phyloP scores from a whole-genome alignment of 2,888 invertebrate genomes.

The Diaprepes abbreviatus region DNA sequence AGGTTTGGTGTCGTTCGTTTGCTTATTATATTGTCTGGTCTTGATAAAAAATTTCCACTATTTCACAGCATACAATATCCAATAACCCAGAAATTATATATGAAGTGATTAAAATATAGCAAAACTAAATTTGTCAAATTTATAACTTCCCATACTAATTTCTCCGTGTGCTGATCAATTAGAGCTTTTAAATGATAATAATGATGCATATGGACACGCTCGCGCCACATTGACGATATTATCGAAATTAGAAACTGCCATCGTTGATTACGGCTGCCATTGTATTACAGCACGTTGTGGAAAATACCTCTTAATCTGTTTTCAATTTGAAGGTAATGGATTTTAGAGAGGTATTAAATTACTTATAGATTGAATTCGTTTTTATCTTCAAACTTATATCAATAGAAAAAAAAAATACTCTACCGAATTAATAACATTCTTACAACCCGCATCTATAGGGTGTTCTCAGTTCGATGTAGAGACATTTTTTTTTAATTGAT shows the following conservation, averaged over 20 bases:
- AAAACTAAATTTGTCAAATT: background rate
- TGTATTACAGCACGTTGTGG: slow-evolving; percentile 7
- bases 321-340: slow-evolving; percentile 25
- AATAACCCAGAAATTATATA: no score
- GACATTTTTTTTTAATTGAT: no score
- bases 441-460: no score
- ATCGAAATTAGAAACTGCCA: slow-evolving; percentile 15
- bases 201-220: slow-evolving; percentile 1
- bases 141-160: slow-evolving; percentile 1
- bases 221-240: slow-evolving; percentile 1
- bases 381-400: no score
- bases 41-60: no score
- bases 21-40: no score
- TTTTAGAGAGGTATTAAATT: slow-evolving; percentile 7
- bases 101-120: no score
- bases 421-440: no score
- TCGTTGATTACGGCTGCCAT: slow-evolving; percentile 21
- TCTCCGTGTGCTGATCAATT: background rate
- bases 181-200: background rate
- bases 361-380: background rate
- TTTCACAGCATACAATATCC: no score
- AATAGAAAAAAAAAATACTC: no score
- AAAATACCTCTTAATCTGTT: slow-evolving; percentile 29
- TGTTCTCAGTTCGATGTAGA: no score
- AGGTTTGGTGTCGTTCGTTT: no score